A percentile compares a stretch with the other conserved stretches of the same genome.
These are phyloP conservation scores for Pogonophryne albipinna DNA, from an alignment of 2,797 vertebrate species.

Conservation along the genomic window DNA sequence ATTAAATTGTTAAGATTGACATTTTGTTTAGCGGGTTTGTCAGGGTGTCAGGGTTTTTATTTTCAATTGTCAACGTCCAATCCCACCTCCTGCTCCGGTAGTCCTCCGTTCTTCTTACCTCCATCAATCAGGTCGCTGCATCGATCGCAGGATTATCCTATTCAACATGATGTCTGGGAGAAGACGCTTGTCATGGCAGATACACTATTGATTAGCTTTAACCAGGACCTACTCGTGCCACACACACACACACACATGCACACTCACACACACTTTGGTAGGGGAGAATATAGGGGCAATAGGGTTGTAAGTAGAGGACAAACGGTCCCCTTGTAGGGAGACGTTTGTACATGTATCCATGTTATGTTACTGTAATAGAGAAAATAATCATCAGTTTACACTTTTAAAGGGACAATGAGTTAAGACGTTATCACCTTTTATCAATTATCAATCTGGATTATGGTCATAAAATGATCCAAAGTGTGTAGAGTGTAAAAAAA, in stretches of 20 bases:
- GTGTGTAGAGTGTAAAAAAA: neutral
- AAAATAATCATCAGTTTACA: neutral
- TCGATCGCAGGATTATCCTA: slow-evolving; percentile 84
- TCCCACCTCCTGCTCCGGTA: slow-evolving; percentile 26
- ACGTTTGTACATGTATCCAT: slow-evolving; percentile 6
- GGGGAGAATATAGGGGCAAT: slow-evolving; percentile 52
- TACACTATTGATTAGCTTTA: slow-evolving; percentile 84
- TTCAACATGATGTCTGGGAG: slow-evolving; percentile 79
- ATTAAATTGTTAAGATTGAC: slow-evolving; percentile 54
- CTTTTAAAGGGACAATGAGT: slow-evolving; percentile 10
- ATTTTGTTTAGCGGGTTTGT: slow-evolving; percentile 41
- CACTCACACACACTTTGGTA: neutral
- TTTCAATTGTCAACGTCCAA: slow-evolving; percentile 52
- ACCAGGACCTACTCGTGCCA: slow-evolving; percentile 63
- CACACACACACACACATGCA: slow-evolving; percentile 6
- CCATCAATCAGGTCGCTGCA: slow-evolving; percentile 74
- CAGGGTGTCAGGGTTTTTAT: slow-evolving; percentile 48
- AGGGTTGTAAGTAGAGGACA: slow-evolving; percentile 35
- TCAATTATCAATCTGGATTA: neutral
- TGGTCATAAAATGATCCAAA: neutral
- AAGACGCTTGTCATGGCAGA: slow-evolving; percentile 77
- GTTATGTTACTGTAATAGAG: neutral
- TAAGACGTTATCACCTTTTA: neutral
- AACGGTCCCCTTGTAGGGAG: slow-evolving; percentile 21
- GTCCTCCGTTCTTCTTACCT: slow-evolving; percentile 39